These are phyloP conservation scores for Sinocyclocheilus grahami DNA, from an alignment of 2,113 vertebrate genomes.

Conservation along the genomic window DNA sequence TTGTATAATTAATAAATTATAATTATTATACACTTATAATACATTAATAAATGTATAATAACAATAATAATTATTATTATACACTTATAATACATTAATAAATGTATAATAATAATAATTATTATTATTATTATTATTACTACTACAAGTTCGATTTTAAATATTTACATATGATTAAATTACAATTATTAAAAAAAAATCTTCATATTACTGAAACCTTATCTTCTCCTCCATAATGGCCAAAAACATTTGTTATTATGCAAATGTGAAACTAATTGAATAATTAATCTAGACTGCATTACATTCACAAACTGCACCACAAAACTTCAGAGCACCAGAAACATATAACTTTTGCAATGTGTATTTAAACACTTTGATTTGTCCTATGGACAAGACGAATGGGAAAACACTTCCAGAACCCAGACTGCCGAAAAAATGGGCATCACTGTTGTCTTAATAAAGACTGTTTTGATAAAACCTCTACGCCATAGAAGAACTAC, in stretches of 20 bases:
- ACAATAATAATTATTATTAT: no score
- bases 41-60: no score
- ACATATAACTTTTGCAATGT: not conserved
- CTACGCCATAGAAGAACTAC: not conserved
- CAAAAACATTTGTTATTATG: not conserved
- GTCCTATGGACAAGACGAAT: not conserved
- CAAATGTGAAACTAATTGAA: not conserved
- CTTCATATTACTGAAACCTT: no score
- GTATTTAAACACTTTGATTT: not conserved
- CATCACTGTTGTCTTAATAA: not conserved
- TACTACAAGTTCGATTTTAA: not conserved
- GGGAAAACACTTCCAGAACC: not conserved
- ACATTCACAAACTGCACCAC: not conserved
- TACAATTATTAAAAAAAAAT: no score
- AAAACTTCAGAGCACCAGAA: no score
- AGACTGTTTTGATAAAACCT: not conserved
- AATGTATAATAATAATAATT: no score
- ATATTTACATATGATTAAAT: not conserved
- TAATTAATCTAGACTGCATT: not conserved
- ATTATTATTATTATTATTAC: no score
- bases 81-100: no score
- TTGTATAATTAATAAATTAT: no score
- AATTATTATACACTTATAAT: no score
- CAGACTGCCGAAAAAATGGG: not conserved
- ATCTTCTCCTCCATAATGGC: not conserved